Conservation (phyloP, 2,113 vertebrate species). For the Pseudopodoces humilis region DNA sequence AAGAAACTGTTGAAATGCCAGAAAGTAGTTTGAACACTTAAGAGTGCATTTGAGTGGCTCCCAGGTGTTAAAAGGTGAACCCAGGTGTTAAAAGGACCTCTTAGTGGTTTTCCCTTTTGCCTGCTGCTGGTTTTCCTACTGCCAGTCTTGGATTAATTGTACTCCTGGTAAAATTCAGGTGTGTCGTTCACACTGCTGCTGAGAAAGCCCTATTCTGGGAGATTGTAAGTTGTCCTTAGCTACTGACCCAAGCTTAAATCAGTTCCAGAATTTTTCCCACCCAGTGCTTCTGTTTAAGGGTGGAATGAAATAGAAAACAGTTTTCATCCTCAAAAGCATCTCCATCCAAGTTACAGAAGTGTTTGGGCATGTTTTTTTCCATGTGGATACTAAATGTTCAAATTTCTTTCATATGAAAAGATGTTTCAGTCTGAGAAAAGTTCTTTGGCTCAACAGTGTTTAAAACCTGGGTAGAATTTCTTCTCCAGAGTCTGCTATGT, state of each 20-base stretch:
- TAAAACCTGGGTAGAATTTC: background rate
- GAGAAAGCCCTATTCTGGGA: background rate
- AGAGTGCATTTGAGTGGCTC: background rate
- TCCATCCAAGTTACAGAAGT: background rate
- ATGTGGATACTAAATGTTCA: background rate
- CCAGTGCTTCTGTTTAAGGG: background rate
- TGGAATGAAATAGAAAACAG: background rate
- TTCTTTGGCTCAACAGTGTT: background rate
- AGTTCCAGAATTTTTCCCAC: background rate
- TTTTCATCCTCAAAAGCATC: background rate
- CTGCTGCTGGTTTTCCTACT: background rate
- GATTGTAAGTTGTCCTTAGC: background rate
- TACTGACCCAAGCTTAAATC: background rate
- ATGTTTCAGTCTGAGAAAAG: background rate
- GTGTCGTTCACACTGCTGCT: background rate
- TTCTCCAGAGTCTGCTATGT: background rate
- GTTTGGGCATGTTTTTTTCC: background rate
- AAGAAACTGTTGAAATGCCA: background rate
- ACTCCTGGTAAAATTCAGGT: background rate
- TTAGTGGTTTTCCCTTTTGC: background rate
- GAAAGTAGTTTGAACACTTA: background rate
- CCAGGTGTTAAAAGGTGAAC: background rate
- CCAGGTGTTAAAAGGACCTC: no score
- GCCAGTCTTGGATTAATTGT: background rate
- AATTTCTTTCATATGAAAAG: background rate